Evolutionary conservation across 2,888 invertebrate species (phyloP).

Genomic region (Lasioglossum zephyrum): DNA sequence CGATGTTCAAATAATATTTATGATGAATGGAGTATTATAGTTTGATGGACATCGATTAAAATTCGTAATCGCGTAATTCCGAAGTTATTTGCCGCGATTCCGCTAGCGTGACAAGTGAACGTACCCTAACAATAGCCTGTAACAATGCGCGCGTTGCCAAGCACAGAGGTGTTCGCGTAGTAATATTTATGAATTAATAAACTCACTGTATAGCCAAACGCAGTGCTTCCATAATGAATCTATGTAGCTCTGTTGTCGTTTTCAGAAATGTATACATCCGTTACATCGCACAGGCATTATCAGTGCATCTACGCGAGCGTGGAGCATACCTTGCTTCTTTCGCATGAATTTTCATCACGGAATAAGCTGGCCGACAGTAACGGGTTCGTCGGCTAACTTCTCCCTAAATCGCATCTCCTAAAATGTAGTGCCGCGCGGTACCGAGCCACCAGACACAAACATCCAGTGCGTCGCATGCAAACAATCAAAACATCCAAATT

Average conservation of each 20-base stretch:
- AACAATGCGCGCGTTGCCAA: not conserved
- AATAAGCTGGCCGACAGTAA: slow-evolving; percentile 21
- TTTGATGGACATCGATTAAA: not conserved
- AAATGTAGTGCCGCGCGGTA: slow-evolving; percentile 2
- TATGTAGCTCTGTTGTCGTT: slow-evolving; percentile 35
- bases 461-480: slow-evolving; percentile 1
- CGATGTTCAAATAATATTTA: not conserved
- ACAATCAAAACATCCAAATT: slow-evolving; percentile 29
- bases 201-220: slow-evolving; percentile 83
- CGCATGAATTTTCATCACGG: slow-evolving; percentile 40
- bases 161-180: slow-evolving; percentile 14
- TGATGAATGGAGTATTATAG: not conserved
- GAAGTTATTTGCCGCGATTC: not conserved
- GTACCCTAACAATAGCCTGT: slow-evolving; percentile 7
- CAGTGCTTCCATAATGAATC: slow-evolving; percentile 79
- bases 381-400: slow-evolving; percentile 18
- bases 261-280: slow-evolving; percentile 58
- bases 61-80: slow-evolving; percentile 14
- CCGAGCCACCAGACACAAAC: not conserved
- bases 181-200: slow-evolving; percentile 48
- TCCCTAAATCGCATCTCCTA: slow-evolving; percentile 21
- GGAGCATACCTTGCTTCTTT: slow-evolving; percentile 16
- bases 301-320: slow-evolving; percentile 25
- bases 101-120: slow-evolving; percentile 16
- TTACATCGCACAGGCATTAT: slow-evolving; percentile 56